Conservation (phyloP, 2,888 invertebrate species). For the Tenthredo livida region DNA sequence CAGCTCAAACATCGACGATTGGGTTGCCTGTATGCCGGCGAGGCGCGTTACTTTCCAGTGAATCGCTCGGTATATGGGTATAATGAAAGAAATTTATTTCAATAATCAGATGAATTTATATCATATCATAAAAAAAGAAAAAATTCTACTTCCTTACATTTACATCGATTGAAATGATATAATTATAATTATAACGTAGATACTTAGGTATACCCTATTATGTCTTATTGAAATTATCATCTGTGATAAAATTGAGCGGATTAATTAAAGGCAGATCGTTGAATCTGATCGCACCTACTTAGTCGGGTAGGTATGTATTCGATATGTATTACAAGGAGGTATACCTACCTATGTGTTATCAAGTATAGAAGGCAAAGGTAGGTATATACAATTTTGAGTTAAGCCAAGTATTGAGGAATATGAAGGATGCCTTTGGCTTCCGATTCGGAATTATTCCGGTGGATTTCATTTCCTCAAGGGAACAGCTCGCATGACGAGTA, state of each 20-base stretch:
- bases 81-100: too few relatives aligned
- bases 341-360: neutral
- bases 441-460: slow-evolving; percentile 35
- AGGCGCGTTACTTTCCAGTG: too few relatives aligned
- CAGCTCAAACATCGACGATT: too few relatives aligned
- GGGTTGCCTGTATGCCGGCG: too few relatives aligned
- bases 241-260: neutral
- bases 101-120: too few relatives aligned
- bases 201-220: too few relatives aligned
- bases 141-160: neutral
- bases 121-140: too few relatives aligned
- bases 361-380: neutral
- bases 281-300: neutral
- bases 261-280: neutral
- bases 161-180: neutral
- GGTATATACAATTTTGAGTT: neutral
- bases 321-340: neutral
- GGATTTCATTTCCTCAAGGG: slow-evolving; percentile 38
- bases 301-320: neutral
- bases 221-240: neutral
- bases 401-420: neutral
- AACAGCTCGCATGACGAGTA: neutral
- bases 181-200: neutral
- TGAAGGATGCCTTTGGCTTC: slow-evolving; percentile 36
- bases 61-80: too few relatives aligned